These are phyloP conservation scores for Ondatra zibethicus DNA, from an alignment of 2,113 vertebrate genomes.

Conservation along the genomic window DNA sequence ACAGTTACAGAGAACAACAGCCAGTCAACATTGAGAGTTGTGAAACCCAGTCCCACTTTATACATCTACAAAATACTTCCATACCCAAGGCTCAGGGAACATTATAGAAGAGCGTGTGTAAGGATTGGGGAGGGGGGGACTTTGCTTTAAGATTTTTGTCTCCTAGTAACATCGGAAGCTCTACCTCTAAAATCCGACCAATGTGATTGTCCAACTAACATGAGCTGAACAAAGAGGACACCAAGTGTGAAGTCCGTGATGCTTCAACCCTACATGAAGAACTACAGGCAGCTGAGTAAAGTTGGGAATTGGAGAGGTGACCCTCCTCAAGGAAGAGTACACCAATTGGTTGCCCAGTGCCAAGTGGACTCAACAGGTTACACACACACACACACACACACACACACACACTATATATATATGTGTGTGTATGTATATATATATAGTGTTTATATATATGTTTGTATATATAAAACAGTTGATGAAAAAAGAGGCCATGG, in stretches of 20 bases:
- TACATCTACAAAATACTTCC: neutral
- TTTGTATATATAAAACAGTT: neutral
- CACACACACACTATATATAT: too few relatives aligned
- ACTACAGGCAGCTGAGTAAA: neutral
- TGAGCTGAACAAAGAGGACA: neutral
- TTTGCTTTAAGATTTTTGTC: neutral
- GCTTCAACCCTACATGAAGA: neutral
- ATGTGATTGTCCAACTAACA: neutral
- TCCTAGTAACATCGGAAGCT: neutral
- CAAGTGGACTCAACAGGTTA: too few relatives aligned
- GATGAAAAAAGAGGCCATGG: neutral
- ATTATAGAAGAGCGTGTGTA: neutral
- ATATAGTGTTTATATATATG: too few relatives aligned
- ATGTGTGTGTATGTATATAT: too few relatives aligned
- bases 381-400: too few relatives aligned
- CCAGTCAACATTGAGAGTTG: neutral
- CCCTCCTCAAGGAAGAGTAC: neutral
- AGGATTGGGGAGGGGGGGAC: neutral
- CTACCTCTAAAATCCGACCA: neutral
- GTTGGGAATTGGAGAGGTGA: neutral
- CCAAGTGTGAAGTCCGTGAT: too few relatives aligned
- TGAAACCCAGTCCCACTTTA: too few relatives aligned
- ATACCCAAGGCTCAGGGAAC: neutral
- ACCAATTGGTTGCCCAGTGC: neutral
- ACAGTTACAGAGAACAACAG: neutral